These are phyloP conservation scores for Stichodactyla mertensii DNA, from an alignment of 64 coral and sea anemone genomes.

Conservation along the genomic window DNA sequence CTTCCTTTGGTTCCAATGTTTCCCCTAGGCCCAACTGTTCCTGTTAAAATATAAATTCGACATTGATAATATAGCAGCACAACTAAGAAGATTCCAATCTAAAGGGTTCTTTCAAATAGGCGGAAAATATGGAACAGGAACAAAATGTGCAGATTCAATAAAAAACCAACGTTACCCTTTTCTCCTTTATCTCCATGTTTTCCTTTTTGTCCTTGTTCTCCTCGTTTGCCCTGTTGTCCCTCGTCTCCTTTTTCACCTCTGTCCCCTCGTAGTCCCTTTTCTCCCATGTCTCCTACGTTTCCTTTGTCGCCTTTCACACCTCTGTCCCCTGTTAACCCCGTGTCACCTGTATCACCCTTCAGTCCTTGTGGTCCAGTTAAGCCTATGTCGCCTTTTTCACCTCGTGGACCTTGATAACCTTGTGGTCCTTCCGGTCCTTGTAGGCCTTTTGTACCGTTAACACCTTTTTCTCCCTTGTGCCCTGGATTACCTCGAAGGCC, in stretches of 20 bases:
- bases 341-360: conserved; percentile 12
- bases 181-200: not conserved
- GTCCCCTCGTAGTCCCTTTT: not conserved
- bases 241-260: not conserved
- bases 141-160: no score
- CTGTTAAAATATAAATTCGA: not conserved
- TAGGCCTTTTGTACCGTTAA: not conserved
- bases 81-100: no score
- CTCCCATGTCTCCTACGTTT: conserved; percentile 15
- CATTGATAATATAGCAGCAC: not conserved
- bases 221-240: not conserved
- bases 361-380: not conserved
- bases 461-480: not conserved
- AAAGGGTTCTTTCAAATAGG: no score
- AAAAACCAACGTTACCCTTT: not conserved
- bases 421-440: conserved; percentile 17
- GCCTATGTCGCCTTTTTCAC: conserved; percentile 10
- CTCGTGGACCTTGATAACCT: conserved; percentile 12
- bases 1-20: not conserved
- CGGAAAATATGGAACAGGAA: no score
- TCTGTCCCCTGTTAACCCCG: conserved; percentile 11
- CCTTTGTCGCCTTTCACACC: conserved; percentile 20
- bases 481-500: not conserved
- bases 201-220: not conserved
- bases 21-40: not conserved